These are phyloP conservation scores for Megamerina dolium DNA, from an alignment of 2,888 invertebrate genomes.

Conservation along the genomic window DNA sequence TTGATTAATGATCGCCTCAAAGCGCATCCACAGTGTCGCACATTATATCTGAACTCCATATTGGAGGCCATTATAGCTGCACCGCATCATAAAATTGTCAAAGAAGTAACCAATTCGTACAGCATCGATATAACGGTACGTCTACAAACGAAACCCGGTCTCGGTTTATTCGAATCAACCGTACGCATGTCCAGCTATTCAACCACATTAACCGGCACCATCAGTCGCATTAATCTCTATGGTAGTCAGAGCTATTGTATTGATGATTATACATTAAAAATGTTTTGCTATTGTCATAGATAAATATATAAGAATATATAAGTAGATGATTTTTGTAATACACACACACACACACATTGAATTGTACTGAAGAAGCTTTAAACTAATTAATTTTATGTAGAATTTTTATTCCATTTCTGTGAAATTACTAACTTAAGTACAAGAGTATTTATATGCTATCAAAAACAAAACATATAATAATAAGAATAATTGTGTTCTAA, in stretches of 20 bases:
- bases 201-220: constrained; percentile 54
- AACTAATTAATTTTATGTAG: no score
- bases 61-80: constrained; percentile 61
- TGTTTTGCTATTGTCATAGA: constrained; percentile 68
- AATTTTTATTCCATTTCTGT: no score
- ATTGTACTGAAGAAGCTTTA: no score
- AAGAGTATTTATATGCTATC: background rate
- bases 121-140: constrained; percentile 49
- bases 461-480: background rate
- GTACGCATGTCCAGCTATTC: constrained; percentile 51
- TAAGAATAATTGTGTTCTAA: no score
- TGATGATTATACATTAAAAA: constrained; percentile 65
- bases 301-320: no score
- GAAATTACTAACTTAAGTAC: no score
- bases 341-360: no score
- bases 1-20: constrained; percentile 61
- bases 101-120: constrained; percentile 39
- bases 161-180: constrained; percentile 69
- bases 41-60: constrained; percentile 57
- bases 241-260: constrained; percentile 76
- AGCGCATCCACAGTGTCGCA: constrained; percentile 60
- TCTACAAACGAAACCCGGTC: constrained; percentile 52
- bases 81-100: constrained; percentile 42
- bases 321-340: no score
- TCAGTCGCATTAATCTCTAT: constrained; percentile 73